phyloP scores from a whole-genome alignment of 2,797 vertebrate genomes.

The Propithecus deckenii region DNA sequence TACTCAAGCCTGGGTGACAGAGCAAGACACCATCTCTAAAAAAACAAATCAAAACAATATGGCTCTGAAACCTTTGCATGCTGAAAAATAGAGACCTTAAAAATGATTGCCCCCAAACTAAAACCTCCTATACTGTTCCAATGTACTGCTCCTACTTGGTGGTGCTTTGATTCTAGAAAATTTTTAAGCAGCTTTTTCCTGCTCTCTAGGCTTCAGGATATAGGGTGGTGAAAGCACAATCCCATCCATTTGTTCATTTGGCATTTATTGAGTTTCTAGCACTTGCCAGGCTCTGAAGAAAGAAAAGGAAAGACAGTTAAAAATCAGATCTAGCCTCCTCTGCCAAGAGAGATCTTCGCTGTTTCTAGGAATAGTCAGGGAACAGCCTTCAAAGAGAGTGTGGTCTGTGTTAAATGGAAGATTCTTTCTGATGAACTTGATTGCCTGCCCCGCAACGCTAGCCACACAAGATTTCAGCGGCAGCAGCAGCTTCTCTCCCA shows the following conservation, averaged over 20 bases:
- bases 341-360: neutral
- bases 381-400: neutral
- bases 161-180: neutral
- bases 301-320: neutral
- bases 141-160: neutral
- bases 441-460: neutral
- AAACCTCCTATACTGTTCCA: neutral
- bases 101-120: neutral
- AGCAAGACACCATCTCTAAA: neutral
- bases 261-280: slow-evolving; percentile 6
- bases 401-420: neutral
- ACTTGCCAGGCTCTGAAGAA: neutral
- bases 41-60: neutral
- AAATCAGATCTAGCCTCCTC: neutral
- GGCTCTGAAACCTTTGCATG: neutral
- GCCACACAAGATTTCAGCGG: neutral
- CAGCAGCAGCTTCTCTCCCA: neutral
- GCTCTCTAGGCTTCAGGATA: neutral
- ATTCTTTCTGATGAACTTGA: neutral
- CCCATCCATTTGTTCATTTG: neutral
- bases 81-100: neutral
- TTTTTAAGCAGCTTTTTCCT: neutral
- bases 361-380: neutral
- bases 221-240: neutral
- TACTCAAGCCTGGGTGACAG: neutral